A percentile compares a stretch with the other conserved stretches of the same genome.
phyloP scores from a whole-genome alignment of 2,797 vertebrate genomes.

The Malurus leucopterus region DNA sequence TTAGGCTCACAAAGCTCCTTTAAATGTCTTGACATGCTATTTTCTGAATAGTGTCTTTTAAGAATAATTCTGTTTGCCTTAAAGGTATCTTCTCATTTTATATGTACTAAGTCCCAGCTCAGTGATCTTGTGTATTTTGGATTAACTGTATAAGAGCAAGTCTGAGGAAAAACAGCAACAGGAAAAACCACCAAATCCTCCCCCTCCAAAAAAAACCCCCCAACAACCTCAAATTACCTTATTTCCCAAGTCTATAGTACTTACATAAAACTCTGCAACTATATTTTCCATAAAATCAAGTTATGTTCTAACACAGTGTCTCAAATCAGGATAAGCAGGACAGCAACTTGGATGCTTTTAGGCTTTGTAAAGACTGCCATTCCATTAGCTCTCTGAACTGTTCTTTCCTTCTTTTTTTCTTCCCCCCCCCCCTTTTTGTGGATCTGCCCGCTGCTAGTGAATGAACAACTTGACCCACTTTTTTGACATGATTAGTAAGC shows the following conservation, averaged over 20 bases:
- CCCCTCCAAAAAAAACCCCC: accelerated
- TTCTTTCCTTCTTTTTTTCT: neutral
- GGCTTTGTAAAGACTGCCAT: neutral
- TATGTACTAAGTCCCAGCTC: neutral
- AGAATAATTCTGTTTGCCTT: neutral
- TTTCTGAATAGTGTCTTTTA: neutral
- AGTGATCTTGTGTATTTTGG: neutral
- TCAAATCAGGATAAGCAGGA: neutral
- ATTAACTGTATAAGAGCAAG: neutral
- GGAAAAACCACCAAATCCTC: accelerated
- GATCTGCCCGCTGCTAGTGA: neutral
- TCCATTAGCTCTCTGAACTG: neutral
- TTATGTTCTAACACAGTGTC: neutral
- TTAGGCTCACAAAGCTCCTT: neutral
- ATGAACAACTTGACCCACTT: neutral
- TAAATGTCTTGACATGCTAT: neutral
- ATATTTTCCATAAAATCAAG: neutral
- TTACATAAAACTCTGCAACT: neutral
- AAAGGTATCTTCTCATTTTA: neutral
- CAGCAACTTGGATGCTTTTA: neutral
- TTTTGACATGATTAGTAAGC: neutral
- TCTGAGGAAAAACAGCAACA: neutral
- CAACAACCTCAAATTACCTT: neutral
- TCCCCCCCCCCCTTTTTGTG: accelerated
- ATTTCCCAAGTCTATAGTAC: neutral